Evolutionary conservation across 2,797 vertebrate species (phyloP).

Genomic region (Characodon lateralis): DNA sequence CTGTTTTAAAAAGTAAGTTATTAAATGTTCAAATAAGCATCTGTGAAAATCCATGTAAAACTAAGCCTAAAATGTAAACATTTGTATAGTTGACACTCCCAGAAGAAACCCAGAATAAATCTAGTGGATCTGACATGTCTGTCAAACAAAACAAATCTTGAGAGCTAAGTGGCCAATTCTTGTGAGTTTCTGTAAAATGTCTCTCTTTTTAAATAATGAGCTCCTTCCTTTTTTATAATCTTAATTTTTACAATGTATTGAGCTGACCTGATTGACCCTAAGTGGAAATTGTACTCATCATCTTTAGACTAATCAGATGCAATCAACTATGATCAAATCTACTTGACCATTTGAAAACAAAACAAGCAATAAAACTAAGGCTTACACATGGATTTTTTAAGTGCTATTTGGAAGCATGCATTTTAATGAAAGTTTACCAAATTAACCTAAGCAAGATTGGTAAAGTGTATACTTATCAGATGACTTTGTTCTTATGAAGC

Average conservation of each 20-base stretch:
- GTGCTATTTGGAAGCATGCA: too few relatives aligned
- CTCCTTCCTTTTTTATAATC: neutral
- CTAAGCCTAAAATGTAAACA: neutral
- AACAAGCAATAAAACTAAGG: neutral
- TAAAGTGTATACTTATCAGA: too few relatives aligned
- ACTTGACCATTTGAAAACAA: neutral
- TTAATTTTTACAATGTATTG: neutral
- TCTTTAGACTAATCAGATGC: neutral
- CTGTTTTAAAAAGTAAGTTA: neutral
- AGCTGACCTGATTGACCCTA: neutral
- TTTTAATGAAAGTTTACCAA: too few relatives aligned
- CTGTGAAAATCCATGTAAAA: neutral
- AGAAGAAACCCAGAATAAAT: neutral
- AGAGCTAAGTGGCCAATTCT: neutral
- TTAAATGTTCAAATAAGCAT: too few relatives aligned
- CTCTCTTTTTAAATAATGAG: slow-evolving; percentile 1
- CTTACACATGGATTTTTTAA: neutral
- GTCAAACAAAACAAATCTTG: neutral
- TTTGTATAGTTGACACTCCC: neutral
- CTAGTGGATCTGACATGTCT: neutral
- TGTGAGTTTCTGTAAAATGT: neutral
- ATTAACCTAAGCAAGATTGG: too few relatives aligned
- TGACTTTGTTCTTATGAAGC: too few relatives aligned
- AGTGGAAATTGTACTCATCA: neutral
- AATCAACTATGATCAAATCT: neutral